Evolutionary conservation across 2,797 vertebrate species (phyloP).

Genomic region (Myotis daubentonii): DNA sequence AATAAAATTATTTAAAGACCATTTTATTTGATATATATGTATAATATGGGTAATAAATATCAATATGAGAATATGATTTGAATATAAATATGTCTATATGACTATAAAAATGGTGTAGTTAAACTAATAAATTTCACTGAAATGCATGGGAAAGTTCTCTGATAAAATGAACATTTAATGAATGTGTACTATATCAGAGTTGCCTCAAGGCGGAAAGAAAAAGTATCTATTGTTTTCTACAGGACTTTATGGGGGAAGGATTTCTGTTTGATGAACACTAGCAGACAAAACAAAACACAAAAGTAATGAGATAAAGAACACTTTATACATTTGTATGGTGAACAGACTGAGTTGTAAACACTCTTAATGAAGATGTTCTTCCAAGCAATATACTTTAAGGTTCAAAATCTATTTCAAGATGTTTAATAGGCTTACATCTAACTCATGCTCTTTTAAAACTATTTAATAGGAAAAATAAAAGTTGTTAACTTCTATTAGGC

Average conservation of each 20-base stretch:
- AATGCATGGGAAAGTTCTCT: neutral
- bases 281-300: neutral
- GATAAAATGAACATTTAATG: neutral
- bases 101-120: neutral
- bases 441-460: neutral
- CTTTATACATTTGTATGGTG: neutral
- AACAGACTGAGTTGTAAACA: neutral
- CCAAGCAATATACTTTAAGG: neutral
- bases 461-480: neutral
- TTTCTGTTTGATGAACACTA: neutral
- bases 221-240: neutral
- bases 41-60: neutral
- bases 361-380: neutral
- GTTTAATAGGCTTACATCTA: neutral
- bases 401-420: slow-evolving; percentile 42
- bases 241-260: neutral
- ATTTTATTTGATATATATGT: neutral
- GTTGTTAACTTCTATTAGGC: neutral
- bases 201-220: neutral
- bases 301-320: neutral
- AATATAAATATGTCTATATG: neutral
- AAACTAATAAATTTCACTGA: neutral
- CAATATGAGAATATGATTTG: neutral
- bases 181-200: neutral
- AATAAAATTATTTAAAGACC: neutral